A percentile compares a stretch with the other conserved stretches of the same genome.
Evolutionary conservation across 64 coral and sea anemone genomes (phyloP).

Genomic region (Montipora efflorescens): DNA sequence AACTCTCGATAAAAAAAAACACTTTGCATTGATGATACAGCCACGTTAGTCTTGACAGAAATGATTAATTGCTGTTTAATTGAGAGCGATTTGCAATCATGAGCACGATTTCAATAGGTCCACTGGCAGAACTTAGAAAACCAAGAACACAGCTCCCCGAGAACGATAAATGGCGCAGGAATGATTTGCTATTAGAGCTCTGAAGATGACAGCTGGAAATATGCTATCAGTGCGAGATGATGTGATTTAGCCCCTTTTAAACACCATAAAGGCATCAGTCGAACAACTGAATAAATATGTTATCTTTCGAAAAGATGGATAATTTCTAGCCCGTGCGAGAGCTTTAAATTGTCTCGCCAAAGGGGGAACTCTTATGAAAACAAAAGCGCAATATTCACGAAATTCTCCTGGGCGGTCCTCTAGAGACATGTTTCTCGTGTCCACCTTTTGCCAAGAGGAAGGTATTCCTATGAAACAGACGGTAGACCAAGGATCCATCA

Average conservation of each 20-base stretch:
- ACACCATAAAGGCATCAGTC: not conserved
- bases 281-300: conserved; percentile 25
- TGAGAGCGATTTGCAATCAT: not conserved
- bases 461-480: too few species aligned
- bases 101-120: not conserved
- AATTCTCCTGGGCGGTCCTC: too few species aligned
- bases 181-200: not conserved
- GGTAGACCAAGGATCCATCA: too few species aligned
- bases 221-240: too few species aligned
- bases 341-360: not conserved
- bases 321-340: not conserved
- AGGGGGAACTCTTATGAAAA: too few species aligned
- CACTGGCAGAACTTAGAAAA: not conserved
- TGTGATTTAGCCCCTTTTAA: not conserved
- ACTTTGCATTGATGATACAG: not conserved
- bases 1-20: not conserved
- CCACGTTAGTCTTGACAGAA: conserved; percentile 37
- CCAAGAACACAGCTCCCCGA: conserved; percentile 15
- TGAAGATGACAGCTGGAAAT: conserved; percentile 26
- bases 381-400: too few species aligned
- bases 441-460: too few species aligned
- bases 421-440: too few species aligned
- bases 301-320: conserved; percentile 17
- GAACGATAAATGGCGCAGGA: not conserved
- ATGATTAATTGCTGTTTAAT: conserved; percentile 34